Evolutionary conservation across 2,797 vertebrate species (phyloP), one percentile per base, ranked within the genome.

Genomic region (Gobio occitaniae): DNA sequence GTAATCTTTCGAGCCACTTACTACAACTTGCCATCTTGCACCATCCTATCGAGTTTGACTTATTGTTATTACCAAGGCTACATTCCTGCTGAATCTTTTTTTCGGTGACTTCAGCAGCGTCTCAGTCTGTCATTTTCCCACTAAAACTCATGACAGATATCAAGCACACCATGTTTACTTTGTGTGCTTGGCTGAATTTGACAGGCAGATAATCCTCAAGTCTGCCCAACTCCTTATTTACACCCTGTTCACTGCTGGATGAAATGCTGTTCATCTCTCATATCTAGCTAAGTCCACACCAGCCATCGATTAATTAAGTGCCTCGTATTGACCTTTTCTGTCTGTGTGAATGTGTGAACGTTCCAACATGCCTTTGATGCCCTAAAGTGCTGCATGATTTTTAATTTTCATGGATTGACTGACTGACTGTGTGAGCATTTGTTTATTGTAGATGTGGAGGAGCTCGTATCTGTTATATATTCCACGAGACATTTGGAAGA

Each of bases 401-500:
- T n/a, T 25, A 47, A 75, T 72, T 72, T 25, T 16, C 4, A 4
- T 56, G 25, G n/a, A 59, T 36, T 25, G 25, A 50, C 29, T 59
- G 48, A 7, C 74, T 78, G 48, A 7, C 66, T 78, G 19, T 85
- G 59, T 85, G 59, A 59, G 63, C 52, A 50, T 81, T 47, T 52
- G 69, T 66, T 15, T 56, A 13, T 87, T 10, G 25, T 8, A 96
- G 96, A 76, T 97, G 96, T 12, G 96, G 96, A 0, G 96, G 96
- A 0, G 96, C 96, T 66, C 94, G 96, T 16, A 96, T 97, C 87
- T 97, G 96, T 90, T 96, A 97, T 89, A 97, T 96, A 90, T 96
- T 97, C 92, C 96, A 97, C 38, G 96, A 97, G 93, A 96, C 95
- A 9, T 97, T 97, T 88, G 95, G 96, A 44, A 95, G 95, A 68